These are phyloP conservation scores for Pseudobourletiella spinata DNA, from an alignment of 1,140 invertebrate species.

Conservation along the genomic window DNA sequence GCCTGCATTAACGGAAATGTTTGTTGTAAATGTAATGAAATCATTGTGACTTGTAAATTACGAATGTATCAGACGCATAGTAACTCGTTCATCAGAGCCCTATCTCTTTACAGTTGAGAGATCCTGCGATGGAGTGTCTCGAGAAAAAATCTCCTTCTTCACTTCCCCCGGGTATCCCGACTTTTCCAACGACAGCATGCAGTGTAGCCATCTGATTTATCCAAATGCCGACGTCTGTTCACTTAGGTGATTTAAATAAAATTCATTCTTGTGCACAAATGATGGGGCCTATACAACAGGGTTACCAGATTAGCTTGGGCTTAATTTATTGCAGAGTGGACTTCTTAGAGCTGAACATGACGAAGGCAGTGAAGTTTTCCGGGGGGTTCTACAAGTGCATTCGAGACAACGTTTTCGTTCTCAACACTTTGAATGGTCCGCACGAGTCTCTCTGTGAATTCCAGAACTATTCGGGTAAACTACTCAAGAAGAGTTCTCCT, in stretches of 20 bases:
- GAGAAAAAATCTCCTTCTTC: slow-evolving; percentile 39
- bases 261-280: not conserved
- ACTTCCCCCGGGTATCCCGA: slow-evolving; percentile 38
- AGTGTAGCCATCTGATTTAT: slow-evolving; percentile 39
- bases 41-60: not conserved
- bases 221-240: slow-evolving; percentile 38
- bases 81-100: not conserved
- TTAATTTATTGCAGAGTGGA: slow-evolving; percentile 19
- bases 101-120: slow-evolving; percentile 35
- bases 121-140: slow-evolving; percentile 38
- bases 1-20: slow-evolving; percentile 20
- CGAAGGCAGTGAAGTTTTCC: slow-evolving; percentile 8
- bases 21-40: slow-evolving; percentile 23
- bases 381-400: slow-evolving; percentile 20
- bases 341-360: slow-evolving; percentile 14
- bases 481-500: too few relatives aligned
- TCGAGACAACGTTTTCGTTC: slow-evolving; percentile 39
- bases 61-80: not conserved
- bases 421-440: slow-evolving; percentile 40
- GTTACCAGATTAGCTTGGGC: too few relatives aligned
- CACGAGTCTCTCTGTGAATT: slow-evolving; percentile 40
- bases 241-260: slow-evolving; percentile 36
- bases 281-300: not conserved
- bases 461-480: slow-evolving; percentile 38
- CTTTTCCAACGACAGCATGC: slow-evolving; percentile 37